Base-by-base conservation (phyloP, 2,888 invertebrate genomes). In the Cotesia congregata region DNA sequence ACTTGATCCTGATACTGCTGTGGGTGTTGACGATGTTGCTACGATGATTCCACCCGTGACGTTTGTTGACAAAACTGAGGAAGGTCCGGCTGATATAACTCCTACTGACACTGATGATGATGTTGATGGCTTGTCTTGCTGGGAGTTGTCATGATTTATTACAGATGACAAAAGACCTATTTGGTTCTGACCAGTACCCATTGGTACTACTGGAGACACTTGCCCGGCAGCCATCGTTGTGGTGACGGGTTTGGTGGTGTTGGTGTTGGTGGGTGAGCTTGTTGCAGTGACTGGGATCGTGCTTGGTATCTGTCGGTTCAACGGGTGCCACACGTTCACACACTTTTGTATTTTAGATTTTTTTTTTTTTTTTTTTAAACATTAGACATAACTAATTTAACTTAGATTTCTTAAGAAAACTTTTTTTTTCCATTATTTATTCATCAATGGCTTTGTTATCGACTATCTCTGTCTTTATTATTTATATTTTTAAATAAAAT, bases 231-330 rank as follows among this genome's bases (percentile, higher is more conserved):
- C 83, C 82, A 87, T 85, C 81, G 84, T 80, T 82, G 84, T 76
- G 77, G 81, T 86, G 82, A 85, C 86, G 79, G 86, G 86, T 86
- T 88, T 88, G 83, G 86, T 88, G 84, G 87, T 88, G 88, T 87
- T 88, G 84, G 87, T 88, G 88, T 87, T 88, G 86, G 87, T 87
- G 82, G 89, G 87, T 87, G 89, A 86, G 83, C 87, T 87, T 86
- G 90, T 87, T 86, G 90, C 86, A 86, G 89, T 88, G 87, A 88
- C 87, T 86, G 86, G 88, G 86, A 88, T 89, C 83, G 89, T 88
- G 86, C 88, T 90, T 85, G 90, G 85, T 86, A 91, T 91, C 92
- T 92, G 92, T 90, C 91, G 90, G 88, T 88, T 88, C 86, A 88
- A 88, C 86, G 87, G 87, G 86, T 85, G 86, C 85, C 87, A 83